Evolutionary conservation across 2,888 invertebrate species (phyloP).

Genomic region (Andrena camellia): DNA sequence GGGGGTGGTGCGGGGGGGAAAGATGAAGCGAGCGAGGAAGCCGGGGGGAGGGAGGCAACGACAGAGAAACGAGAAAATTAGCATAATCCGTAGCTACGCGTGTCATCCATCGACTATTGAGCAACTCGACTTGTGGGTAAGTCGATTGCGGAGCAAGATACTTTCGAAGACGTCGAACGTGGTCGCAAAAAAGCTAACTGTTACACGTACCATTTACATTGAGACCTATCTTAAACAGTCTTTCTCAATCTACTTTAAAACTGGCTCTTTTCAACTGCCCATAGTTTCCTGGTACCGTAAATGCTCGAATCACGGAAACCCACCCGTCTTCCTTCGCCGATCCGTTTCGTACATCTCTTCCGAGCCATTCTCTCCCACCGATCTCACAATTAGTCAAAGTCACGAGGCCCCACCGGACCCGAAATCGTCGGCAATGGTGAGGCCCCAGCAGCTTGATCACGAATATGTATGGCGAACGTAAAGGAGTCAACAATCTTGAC

Average conservation of each 20-base stretch:
- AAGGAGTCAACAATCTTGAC: background rate
- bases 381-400: too few relatives aligned
- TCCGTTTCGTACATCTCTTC: too few relatives aligned
- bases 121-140: conserved; percentile 58
- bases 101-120: conserved; percentile 72
- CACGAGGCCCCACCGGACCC: too few relatives aligned
- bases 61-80: conserved; percentile 68
- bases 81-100: conserved; percentile 75
- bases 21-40: background rate
- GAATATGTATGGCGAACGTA: background rate
- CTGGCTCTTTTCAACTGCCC: too few relatives aligned
- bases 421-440: too few relatives aligned
- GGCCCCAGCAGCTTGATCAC: too few relatives aligned
- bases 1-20: conserved; percentile 32
- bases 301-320: too few relatives aligned
- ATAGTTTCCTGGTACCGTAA: too few relatives aligned
- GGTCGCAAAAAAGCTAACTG: background rate
- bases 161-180: conserved; percentile 23
- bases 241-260: too few relatives aligned
- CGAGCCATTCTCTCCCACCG: too few relatives aligned
- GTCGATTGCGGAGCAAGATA: conserved; percentile 28
- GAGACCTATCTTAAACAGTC: too few relatives aligned
- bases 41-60: conserved; percentile 27
- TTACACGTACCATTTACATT: background rate
- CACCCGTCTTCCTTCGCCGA: too few relatives aligned